Base-by-base conservation (phyloP, 2,888 invertebrate genomes). In the Pomacea canaliculata region DNA sequence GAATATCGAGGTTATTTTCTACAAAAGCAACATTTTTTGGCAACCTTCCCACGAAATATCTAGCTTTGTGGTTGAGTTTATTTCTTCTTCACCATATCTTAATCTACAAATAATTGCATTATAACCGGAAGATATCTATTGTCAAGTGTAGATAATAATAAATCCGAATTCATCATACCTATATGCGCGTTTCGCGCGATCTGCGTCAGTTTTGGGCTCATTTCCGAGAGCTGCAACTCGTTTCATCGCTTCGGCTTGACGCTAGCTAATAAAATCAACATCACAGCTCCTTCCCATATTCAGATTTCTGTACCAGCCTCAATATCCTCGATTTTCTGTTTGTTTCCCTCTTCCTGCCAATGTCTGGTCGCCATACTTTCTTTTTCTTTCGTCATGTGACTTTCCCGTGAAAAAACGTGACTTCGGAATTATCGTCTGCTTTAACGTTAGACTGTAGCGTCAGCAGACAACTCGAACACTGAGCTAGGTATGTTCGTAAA, bases 141-240 rank as follows among this genome's bases (percentile, higher is more conserved):
- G 37, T 37, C 37, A 37, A 37, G 37, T 37, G 37, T 37, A 5
- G 23, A 23, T 23, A 37, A 37, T 37, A 37, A 37, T 37, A 63
- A 63, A 12, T 12, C 19, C 10, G 63, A 63, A 23, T 12, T 63
- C 10, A 16, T 63, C 27, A 63, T 76, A 88, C 88, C 87, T 86
- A 84, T 87, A 88, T 68, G 87, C 84, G 78, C 85, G 83, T 77
- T 87, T 88, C 18, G 88, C 87, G 79, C 87, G 86, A 78, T 88
- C 88, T 76, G 86, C 83, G 79, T 87, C 87, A 68, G 85, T 83
- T 80, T 86, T 87, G 18, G 82, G 78, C 70, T 86, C 88, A 75
- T 83, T 80, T 73, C 78, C 79, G 75, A 83, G 84, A 71, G 82
- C 83, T 77, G 80, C 75, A 62, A 80, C 80, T 79, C 83, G 85